These are phyloP conservation scores for Adelosebastes latens DNA, from an alignment of 2,797 vertebrate species.

Conservation along the genomic window DNA sequence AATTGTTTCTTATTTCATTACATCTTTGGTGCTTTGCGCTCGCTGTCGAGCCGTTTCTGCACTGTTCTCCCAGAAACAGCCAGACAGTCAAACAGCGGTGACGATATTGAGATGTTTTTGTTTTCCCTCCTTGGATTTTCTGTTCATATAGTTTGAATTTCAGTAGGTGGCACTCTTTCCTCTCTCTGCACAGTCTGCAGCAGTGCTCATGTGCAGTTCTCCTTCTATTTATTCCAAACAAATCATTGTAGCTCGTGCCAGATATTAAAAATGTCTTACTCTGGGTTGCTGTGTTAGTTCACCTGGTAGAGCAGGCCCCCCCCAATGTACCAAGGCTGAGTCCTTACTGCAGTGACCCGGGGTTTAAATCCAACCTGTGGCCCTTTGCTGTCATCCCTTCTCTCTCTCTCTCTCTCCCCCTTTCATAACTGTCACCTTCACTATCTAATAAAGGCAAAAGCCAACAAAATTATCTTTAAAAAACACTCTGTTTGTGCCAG, in stretches of 20 bases:
- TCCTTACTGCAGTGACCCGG: too few relatives aligned
- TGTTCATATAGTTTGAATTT: conserved; percentile 24
- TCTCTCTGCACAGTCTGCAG: conserved; percentile 15
- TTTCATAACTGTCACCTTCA: too few relatives aligned
- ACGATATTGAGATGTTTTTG: background rate
- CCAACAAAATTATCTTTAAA: too few relatives aligned
- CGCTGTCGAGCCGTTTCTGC: background rate
- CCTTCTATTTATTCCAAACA: conserved; percentile 17
- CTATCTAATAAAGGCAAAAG: too few relatives aligned
- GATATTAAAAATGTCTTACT: conserved; percentile 20
- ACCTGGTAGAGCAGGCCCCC: too few relatives aligned
- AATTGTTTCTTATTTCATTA: background rate
- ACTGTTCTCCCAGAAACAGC: conserved; percentile 10
- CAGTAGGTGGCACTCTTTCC: conserved; percentile 45
- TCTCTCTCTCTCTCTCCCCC: too few relatives aligned
- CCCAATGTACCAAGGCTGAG: too few relatives aligned
- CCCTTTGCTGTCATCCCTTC: too few relatives aligned
- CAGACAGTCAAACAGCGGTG: conserved; percentile 19
- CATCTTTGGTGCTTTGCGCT: background rate
- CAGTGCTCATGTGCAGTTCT: background rate
- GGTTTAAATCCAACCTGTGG: background rate
- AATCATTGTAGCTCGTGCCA: background rate
- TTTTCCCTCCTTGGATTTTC: background rate
- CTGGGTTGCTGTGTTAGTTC: too few relatives aligned
- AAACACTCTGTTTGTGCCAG: background rate